Evolutionary conservation across 2,888 invertebrate genomes (phyloP), one percentile per base, ranked within the genome.

Genomic region (Callyntrura guangdongensis): DNA sequence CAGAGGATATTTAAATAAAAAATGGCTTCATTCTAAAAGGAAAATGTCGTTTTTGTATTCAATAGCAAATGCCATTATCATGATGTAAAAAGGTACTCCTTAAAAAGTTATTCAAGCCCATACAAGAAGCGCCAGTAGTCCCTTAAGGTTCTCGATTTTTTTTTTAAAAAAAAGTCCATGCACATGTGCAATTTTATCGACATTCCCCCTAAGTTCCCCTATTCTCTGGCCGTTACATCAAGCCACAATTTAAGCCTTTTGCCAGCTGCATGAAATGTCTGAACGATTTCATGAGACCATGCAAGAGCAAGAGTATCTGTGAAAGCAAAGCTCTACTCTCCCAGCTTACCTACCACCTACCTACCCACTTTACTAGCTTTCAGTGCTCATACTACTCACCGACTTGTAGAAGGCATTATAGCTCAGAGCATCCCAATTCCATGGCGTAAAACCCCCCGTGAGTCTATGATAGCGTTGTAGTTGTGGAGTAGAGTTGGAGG

Each of bases 1-100:
- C 61, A 36, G 59, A 61, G 81, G 81, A 81, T 36, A 81, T 81
- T 81, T 81, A 81, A 81, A 61, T 45, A 81, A 81, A 81, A 59
- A 61, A 61, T 81, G 61, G 45, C n/a, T 81, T 59, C 61, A 61
- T 59, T 36, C 61, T 81, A 61, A 81, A 81, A 81, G 61, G 45
- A 45, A 61, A 59, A 61, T 1, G 81, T 36, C 11, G 61, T 81
- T 17, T 81, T 81, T 17, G n/a, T 45, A 49, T 20, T 74, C 47
- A 47, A 45, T 74, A 49, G 74, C 17, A 74, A 74, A 79, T 27
- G 9, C n/a, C n/a, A 79, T 45, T 74, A 49, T 74, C 49, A 49
- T 25, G 14, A 17, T 79, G n/a, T 27, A 53, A 79, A 79, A 36
- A 14, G 22, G 53, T 12, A 67, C 67, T 67, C 36, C n/a, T 49